Evolutionary conservation across 1,140 invertebrate genomes (phyloP).

Genomic region (Contarinia nasturtii): DNA sequence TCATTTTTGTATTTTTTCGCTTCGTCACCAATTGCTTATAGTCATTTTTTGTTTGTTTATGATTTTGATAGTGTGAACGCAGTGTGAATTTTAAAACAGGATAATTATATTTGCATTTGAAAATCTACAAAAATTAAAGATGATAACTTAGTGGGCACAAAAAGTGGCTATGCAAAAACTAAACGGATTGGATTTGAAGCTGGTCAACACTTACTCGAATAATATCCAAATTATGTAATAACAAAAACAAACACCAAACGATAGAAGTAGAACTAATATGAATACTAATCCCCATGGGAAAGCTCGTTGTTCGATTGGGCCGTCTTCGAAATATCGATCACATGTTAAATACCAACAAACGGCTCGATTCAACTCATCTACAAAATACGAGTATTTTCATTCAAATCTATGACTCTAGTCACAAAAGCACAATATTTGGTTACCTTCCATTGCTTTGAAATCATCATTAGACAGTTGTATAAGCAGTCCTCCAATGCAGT

Average conservation of each 20-base stretch:
- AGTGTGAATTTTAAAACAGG: no score
- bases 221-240: constrained; percentile 81
- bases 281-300: constrained; percentile 63
- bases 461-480: constrained; percentile 60
- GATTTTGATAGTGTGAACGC: no score
- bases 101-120: no score
- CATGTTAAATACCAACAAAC: constrained; percentile 84
- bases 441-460: constrained; percentile 72
- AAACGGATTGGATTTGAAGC: no score
- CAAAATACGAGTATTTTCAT: constrained; percentile 8
- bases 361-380: constrained; percentile 68
- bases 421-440: no score
- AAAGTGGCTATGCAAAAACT: no score
- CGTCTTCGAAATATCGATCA: constrained; percentile 77
- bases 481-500: constrained; percentile 57
- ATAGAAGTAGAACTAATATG: constrained; percentile 53
- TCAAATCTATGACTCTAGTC: not conserved
- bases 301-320: constrained; percentile 45
- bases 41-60: no score
- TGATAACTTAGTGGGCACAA: no score
- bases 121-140: no score
- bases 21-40: no score
- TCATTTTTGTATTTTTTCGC: no score
- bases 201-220: constrained; percentile 51
- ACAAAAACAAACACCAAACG: constrained; percentile 62